phyloP scores from a whole-genome alignment of 2,113 vertebrate species.

The Pungitius pungitius region DNA sequence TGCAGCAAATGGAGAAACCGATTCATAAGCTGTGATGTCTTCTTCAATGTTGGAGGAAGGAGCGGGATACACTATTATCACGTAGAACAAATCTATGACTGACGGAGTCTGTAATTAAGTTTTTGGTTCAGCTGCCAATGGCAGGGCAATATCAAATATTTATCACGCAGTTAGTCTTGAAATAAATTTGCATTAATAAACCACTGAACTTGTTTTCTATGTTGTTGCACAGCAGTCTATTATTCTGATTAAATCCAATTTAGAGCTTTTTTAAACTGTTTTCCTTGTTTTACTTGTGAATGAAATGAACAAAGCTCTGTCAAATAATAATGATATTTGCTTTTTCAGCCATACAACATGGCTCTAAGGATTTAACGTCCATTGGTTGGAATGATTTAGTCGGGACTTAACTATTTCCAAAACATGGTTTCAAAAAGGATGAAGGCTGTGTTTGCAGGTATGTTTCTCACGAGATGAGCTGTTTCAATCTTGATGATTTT shows the following conservation, averaged over 20 bases:
- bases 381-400: not conserved
- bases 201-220: constrained; percentile 14
- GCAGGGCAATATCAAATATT: constrained; percentile 42
- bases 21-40: constrained; percentile 48
- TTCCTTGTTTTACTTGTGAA: not conserved
- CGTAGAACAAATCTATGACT: constrained; percentile 28
- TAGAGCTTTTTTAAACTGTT: not conserved
- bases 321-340: not conserved
- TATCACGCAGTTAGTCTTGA: constrained; percentile 12
- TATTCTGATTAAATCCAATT: not conserved
- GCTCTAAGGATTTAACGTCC: not conserved
- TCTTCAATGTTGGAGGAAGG: constrained; percentile 11
- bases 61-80: constrained; percentile 7
- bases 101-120: constrained; percentile 30
- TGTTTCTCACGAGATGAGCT: not conserved
- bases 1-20: constrained; percentile 34
- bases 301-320: not conserved
- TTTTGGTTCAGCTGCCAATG: constrained; percentile 31
- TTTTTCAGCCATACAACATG: not conserved
- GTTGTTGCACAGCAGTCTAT: not conserved
- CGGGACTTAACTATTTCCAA: not conserved
- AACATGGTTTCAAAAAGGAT: not conserved
- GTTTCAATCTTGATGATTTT: not conserved
- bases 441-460: not conserved
- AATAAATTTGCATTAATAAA: constrained; percentile 37